Percentiles rank a stretch among this genome's conserved stretches.
phyloP scores from a whole-genome alignment of 2,113 vertebrate genomes.

The Gnathochromis pfefferi region DNA sequence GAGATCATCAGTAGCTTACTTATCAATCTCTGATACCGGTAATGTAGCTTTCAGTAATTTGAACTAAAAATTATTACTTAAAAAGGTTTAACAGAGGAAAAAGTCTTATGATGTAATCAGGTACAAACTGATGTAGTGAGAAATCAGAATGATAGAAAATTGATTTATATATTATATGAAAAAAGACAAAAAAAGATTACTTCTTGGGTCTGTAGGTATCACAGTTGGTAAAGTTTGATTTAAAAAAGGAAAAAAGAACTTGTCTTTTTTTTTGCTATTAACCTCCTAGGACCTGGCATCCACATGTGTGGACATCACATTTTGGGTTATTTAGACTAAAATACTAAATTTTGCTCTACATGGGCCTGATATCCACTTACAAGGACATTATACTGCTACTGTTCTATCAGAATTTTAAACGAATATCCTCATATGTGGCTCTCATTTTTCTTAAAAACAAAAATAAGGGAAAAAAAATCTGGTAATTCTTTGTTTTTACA shows the following conservation, averaged over 20 bases:
- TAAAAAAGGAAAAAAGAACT: neutral
- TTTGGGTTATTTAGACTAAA: too few species aligned
- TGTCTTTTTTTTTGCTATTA: neutral
- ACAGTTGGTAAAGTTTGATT: neutral
- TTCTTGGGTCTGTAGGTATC: neutral
- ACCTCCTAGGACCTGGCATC: neutral
- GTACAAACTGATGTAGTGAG: neutral
- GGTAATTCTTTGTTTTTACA: neutral
- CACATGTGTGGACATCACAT: neutral
- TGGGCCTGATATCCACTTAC: neutral
- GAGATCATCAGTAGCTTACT: neutral
- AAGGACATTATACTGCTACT: neutral
- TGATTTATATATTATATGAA: neutral
- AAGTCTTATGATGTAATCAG: neutral
- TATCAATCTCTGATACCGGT: neutral
- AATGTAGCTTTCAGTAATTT: neutral
- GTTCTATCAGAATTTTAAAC: neutral
- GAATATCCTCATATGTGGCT: neutral
- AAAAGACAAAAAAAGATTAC: neutral
- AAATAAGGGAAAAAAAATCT: neutral
- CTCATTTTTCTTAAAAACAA: neutral
- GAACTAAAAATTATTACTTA: neutral
- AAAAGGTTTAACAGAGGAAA: neutral
- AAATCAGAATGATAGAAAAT: neutral
- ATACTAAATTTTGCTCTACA: neutral